phyloP scores from a whole-genome alignment of 2,888 invertebrate species.

The Chromoteleia sp. region DNA sequence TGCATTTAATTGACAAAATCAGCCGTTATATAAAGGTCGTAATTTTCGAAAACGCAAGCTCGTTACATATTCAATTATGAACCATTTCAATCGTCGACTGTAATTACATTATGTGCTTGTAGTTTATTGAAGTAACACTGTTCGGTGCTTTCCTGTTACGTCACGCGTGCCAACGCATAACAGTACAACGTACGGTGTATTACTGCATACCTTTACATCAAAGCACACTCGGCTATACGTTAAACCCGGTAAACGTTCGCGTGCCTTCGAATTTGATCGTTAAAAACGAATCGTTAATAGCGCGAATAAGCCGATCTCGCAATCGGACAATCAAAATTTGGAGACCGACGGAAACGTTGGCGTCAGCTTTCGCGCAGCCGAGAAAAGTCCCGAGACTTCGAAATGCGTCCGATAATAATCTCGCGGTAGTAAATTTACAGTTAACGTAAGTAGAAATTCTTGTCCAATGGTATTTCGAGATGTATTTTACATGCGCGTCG shows the following conservation, averaged over 20 bases:
- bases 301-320: not conserved
- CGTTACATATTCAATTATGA: slow-evolving; percentile 63
- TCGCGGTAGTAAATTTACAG: slow-evolving; percentile 13
- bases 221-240: slow-evolving; percentile 34
- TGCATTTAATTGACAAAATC: slow-evolving; percentile 51
- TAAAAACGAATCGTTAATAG: slow-evolving; percentile 22
- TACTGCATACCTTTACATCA: slow-evolving; percentile 65
- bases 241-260: slow-evolving; percentile 28
- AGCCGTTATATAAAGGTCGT: slow-evolving; percentile 51
- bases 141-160: slow-evolving; percentile 80
- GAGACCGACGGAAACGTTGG: too few species aligned
- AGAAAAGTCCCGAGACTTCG: not conserved
- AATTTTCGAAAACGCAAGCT: slow-evolving; percentile 56
- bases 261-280: slow-evolving; percentile 19
- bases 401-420: slow-evolving; percentile 1
- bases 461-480: slow-evolving; percentile 1
- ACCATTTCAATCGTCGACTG: slow-evolving; percentile 55
- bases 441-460: slow-evolving; percentile 4
- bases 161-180: slow-evolving; percentile 82
- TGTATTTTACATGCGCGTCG: not conserved
- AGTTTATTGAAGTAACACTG: slow-evolving; percentile 74
- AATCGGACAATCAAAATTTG: slow-evolving; percentile 7
- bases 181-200: slow-evolving; percentile 78
- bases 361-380: too few species aligned
- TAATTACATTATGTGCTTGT: slow-evolving; percentile 67